phyloP scores from a whole-genome alignment of 1,140 invertebrate genomes.

The Manduca sexta region DNA sequence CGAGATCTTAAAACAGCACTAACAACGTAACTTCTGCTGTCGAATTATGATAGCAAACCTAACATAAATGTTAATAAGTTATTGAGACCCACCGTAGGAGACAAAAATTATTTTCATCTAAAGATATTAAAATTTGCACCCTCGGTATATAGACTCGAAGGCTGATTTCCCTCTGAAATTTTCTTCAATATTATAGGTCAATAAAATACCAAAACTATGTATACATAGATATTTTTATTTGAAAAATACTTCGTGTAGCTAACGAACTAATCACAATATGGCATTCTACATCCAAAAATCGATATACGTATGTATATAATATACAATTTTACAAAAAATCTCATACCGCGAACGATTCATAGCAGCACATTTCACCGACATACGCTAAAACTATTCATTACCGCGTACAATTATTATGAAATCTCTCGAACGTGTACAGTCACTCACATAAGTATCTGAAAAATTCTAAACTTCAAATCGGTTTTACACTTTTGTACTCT shows the following conservation, averaged over 20 bases:
- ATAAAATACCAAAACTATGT: slow-evolving; percentile 32
- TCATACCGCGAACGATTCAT: slow-evolving; percentile 26
- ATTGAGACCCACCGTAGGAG: too few species aligned
- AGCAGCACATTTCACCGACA: slow-evolving; percentile 12
- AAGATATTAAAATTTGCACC: too few species aligned
- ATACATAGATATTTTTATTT: slow-evolving; percentile 51
- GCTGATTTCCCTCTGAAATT: too few species aligned
- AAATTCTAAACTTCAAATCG: too few species aligned
- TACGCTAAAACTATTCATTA: neutral
- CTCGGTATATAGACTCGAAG: too few species aligned
- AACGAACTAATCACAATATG: slow-evolving; percentile 46
- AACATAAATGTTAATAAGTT: too few species aligned
- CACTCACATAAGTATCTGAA: too few species aligned
- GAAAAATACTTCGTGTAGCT: slow-evolving; percentile 46
- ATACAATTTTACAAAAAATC: slow-evolving; percentile 22
- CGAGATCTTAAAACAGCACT: too few species aligned
- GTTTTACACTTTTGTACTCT: too few species aligned
- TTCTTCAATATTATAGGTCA: neutral
- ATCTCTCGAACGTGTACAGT: slow-evolving; percentile 24
- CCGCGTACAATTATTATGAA: neutral
- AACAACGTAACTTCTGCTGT: too few species aligned
- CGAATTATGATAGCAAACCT: too few species aligned
- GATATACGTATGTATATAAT: neutral
- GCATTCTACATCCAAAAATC: slow-evolving; percentile 40
- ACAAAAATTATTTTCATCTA: too few species aligned